These are phyloP conservation scores for Sternarchorhynchus goeldii DNA, from an alignment of 2,797 vertebrate species.

Conservation along the genomic window DNA sequence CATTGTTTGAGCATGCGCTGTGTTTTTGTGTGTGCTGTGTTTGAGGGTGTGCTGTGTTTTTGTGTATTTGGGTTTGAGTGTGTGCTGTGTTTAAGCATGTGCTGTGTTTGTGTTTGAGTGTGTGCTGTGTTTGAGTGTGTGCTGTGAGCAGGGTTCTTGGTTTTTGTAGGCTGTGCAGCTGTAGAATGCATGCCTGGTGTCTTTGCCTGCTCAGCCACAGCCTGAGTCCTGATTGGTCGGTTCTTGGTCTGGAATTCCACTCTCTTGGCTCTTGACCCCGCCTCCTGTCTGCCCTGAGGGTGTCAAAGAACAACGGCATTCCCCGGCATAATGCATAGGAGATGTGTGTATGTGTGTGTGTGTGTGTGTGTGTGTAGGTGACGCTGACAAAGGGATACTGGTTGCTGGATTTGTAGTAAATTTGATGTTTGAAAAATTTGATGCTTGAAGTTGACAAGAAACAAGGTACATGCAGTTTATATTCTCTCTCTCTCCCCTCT, in stretches of 20 bases:
- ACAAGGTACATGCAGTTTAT: conserved; percentile 5
- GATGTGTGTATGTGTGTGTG: conserved; percentile 23
- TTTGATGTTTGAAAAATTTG: background rate
- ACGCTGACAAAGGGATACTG: no score
- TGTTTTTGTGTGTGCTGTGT: background rate
- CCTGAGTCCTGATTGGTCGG: conserved; percentile 71
- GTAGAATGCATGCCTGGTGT: conserved; percentile 46
- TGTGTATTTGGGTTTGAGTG: no score
- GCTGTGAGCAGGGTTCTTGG: conserved; percentile 5
- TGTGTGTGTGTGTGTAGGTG: conserved; percentile 30
- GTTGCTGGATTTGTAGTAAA: background rate
- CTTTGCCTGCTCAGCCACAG: conserved; percentile 67
- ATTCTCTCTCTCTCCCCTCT: background rate
- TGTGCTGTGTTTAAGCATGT: no score
- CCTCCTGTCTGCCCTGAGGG: conserved; percentile 51
- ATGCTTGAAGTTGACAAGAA: background rate
- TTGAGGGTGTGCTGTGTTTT: no score
- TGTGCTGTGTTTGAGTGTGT: background rate
- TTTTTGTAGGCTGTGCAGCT: conserved; percentile 3
- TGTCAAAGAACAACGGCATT: conserved; percentile 53
- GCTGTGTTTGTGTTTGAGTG: background rate
- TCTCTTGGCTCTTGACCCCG: conserved; percentile 73
- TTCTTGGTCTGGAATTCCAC: conserved; percentile 80
- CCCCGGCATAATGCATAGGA: conserved; percentile 38
- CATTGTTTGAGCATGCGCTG: background rate